Percentiles rank a stretch among this genome's conserved stretches.
phyloP scores from a whole-genome alignment of 2,797 vertebrate species.

The Clarias pachynema region DNA sequence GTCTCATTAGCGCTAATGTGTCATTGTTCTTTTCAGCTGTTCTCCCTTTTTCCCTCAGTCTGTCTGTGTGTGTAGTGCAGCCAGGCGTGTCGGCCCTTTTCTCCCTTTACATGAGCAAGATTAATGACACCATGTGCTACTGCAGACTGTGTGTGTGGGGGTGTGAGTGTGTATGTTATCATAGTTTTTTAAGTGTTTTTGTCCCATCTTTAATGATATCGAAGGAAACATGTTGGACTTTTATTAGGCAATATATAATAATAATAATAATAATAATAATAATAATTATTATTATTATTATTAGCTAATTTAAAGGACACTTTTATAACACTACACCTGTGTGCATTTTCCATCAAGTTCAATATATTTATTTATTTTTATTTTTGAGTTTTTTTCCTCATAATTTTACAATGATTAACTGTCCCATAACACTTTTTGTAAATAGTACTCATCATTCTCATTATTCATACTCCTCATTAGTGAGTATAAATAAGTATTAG shows the following conservation, averaged over 20 bases:
- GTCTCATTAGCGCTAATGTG: slow-evolving; percentile 62
- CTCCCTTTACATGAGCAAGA: slow-evolving; percentile 45
- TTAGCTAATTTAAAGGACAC: background rate
- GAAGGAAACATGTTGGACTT: background rate
- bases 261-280: background rate
- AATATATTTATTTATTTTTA: too few species aligned
- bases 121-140: slow-evolving; percentile 42
- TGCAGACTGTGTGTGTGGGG: slow-evolving; percentile 32
- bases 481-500: too few species aligned
- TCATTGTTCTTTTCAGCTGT: slow-evolving; percentile 36
- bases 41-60: slow-evolving; percentile 19
- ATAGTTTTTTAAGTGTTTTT: background rate
- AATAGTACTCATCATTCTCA: background rate
- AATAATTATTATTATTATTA: background rate
- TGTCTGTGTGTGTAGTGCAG: slow-evolving; percentile 33
- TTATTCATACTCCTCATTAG: too few species aligned
- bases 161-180: slow-evolving; percentile 14
- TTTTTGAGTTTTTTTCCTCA: background rate
- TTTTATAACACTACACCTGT: background rate
- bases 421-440: background rate
- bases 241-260: background rate
- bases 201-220: background rate
- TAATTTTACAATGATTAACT: background rate
- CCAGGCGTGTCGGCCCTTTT: slow-evolving; percentile 32
- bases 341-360: background rate